These are phyloP conservation scores for Paracentrotus lividus DNA, from an alignment of 53 echinoderm and acorn worm species.

Conservation along the genomic window DNA sequence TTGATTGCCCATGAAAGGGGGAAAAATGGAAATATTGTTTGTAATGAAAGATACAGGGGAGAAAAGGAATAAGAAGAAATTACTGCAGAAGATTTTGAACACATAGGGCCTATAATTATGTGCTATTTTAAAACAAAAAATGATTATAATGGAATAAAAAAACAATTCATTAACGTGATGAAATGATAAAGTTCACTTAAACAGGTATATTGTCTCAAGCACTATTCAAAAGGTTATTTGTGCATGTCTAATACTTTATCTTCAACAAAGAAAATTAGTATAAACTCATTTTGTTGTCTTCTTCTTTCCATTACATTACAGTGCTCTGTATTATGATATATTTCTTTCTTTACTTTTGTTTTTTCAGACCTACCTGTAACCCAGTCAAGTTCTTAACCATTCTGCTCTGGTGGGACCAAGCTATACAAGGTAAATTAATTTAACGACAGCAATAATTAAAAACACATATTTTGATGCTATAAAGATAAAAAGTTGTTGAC, in stretches of 20 bases:
- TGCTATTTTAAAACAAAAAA: not conserved
- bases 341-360: not conserved
- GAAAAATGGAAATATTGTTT: not conserved
- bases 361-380: not conserved
- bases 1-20: slow-evolving; percentile 30
- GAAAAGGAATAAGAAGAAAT: not conserved
- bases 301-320: not conserved
- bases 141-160: too few relatives aligned
- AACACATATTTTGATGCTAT: not conserved
- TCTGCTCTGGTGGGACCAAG: slow-evolving; percentile 4
- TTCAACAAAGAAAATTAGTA: not conserved
- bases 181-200: too few relatives aligned
- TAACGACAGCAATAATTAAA: not conserved
- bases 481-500: not conserved
- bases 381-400: not conserved
- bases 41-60: not conserved
- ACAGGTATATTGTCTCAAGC: not conserved
- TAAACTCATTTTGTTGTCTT: not conserved
- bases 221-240: not conserved
- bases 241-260: too few relatives aligned
- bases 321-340: not conserved
- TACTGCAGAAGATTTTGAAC: too few relatives aligned
- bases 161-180: too few relatives aligned
- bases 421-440: slow-evolving; percentile 46
- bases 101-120: too few relatives aligned